Conservation (phyloP, 2,797 vertebrate genomes). For the Cossypha dichroa region DNA sequence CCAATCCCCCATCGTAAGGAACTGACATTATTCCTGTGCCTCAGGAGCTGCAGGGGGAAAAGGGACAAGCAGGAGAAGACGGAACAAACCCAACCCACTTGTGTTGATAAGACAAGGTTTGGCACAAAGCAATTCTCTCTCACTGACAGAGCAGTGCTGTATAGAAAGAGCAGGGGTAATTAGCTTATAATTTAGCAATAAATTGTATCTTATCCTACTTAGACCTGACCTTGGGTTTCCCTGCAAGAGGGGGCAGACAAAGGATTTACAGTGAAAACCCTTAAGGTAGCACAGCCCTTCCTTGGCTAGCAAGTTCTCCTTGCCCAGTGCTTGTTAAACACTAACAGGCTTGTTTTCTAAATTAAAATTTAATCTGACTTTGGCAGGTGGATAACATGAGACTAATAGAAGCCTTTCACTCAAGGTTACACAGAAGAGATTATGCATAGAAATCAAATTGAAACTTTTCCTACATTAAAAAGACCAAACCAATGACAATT, state of each 20-base stretch:
- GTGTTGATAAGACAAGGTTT: neutral
- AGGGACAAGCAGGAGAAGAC: neutral
- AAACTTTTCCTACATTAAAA: neutral
- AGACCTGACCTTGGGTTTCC: neutral
- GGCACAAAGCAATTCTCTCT: neutral
- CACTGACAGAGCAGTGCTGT: neutral
- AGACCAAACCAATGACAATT: neutral
- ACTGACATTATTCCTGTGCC: neutral
- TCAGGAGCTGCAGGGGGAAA: neutral
- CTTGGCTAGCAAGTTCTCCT: neutral
- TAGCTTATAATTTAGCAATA: neutral
- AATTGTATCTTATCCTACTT: neutral
- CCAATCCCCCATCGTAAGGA: neutral
- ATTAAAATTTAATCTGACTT: neutral
- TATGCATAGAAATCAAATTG: neutral
- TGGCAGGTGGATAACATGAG: neutral
- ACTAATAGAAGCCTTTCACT: neutral
- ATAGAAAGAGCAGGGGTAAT: neutral
- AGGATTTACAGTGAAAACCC: neutral
- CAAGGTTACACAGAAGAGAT: neutral
- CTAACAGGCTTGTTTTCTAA: neutral
- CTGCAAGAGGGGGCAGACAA: neutral
- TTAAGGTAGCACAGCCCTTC: neutral
- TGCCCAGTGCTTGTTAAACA: neutral
- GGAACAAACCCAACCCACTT: neutral